Evolutionary conservation across 92 coral and sea anemone genomes (phyloP), one percentile per base, ranked within the genome.

Genomic region (Parazoanthus atlanticus): DNA sequence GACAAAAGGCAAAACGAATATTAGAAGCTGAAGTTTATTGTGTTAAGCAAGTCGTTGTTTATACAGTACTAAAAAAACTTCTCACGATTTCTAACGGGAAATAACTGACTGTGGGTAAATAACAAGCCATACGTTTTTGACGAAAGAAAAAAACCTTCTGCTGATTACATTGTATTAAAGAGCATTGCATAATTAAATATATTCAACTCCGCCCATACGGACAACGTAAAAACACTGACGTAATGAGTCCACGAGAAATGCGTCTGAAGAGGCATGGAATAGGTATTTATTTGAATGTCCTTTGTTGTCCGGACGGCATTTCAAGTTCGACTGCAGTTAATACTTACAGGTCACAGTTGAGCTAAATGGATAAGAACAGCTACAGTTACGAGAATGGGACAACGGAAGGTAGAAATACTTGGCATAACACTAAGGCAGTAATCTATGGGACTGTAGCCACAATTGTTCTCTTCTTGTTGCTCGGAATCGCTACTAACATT

Each of bases 401-500:
- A 67, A 25, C 11, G 32, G 73, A 67, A 67, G 73, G 73, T 25
- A 25, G 29, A 67, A 25, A 67, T 25, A 75, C 52, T 17, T 75
- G 79, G 79, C 52, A 19, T 21, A 43, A 41, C 58, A 25, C 61
- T 6, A 41, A 77, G 61, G 54, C 30, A 43, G 56, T 41, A 30
- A 7, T 77, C 32, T 23, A 41, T 43, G 31, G 31, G 15, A 40
- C 58, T 9, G 31, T 31, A 40, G 56, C 58, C 5, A 34, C 30
- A 16, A 10, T 15, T 28, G 61, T 3, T 21, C 5, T 77, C 21
- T 23, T 36, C 65, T 29, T 70, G 17, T 28, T 70, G 25, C 64
- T 70, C 8, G 91, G 91, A 3, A 89, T 89, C 71, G 30, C 76
- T 2, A 82, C 86, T 21, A 89, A 89, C 70, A 32, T 28, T 5